Evolutionary conservation across 2,888 invertebrate genomes (phyloP).

Genomic region (Stegana nigrithorax): DNA sequence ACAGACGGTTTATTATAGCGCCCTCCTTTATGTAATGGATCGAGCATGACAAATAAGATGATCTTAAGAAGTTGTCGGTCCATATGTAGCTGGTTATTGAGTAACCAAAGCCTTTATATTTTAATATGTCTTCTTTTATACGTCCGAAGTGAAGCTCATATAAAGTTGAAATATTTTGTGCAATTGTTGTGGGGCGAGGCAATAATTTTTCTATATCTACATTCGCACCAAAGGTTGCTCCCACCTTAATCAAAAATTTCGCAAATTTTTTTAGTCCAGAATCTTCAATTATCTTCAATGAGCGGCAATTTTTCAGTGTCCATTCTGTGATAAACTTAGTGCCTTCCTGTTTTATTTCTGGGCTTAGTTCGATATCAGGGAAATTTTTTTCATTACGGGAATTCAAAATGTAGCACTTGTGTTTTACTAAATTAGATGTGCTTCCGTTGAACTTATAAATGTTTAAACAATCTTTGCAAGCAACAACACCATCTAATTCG

Average conservation of each 20-base stretch:
- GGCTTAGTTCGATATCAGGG: conserved; percentile 17
- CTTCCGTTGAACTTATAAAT: neutral
- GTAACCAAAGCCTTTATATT: neutral
- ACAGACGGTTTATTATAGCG: neutral
- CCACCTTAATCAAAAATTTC: conserved; percentile 22
- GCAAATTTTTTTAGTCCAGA: conserved; percentile 26
- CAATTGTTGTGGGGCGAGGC: conserved; percentile 30
- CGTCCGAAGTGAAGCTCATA: conserved; percentile 11
- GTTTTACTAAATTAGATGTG: neutral
- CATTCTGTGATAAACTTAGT: conserved; percentile 25
- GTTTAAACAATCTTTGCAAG: neutral
- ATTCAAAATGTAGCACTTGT: conserved; percentile 5
- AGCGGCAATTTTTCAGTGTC: conserved; percentile 26
- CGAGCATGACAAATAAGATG: neutral
- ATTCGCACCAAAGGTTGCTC: conserved; percentile 27
- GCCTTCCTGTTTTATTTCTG: conserved; percentile 16
- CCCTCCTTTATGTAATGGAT: neutral
- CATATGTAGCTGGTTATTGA: neutral
- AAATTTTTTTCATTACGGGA: too few species aligned
- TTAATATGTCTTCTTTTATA: conserved; percentile 15
- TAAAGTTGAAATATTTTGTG: conserved; percentile 22
- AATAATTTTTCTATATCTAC: conserved; percentile 24
- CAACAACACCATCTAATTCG: neutral
- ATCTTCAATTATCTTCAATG: conserved; percentile 28
- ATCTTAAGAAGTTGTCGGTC: conserved; percentile 10